phyloP scores from a whole-genome alignment of 1,140 invertebrate species.

The Panonychus citri region DNA sequence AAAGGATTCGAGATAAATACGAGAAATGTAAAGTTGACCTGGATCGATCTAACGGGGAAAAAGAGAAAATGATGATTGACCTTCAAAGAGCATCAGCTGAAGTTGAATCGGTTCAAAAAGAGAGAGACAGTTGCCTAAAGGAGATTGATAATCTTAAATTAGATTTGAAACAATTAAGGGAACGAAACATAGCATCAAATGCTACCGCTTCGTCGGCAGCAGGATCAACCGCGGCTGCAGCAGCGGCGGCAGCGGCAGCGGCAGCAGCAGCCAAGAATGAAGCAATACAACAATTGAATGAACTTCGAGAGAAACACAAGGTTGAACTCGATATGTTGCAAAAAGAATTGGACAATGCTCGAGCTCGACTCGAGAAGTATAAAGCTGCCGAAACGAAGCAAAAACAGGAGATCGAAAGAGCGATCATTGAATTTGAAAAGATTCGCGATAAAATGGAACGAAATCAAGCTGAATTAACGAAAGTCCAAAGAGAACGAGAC shows the following conservation, averaged over 20 bases:
- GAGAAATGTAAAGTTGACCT: conserved; percentile 54
- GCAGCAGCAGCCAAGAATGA: conserved; percentile 8
- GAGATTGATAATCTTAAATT: neutral
- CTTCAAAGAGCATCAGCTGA: conserved; percentile 29
- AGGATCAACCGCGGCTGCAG: neutral
- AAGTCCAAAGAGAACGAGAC: conserved; percentile 32
- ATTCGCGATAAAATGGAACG: conserved; percentile 58
- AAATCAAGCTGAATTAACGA: conserved; percentile 45
- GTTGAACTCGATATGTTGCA: conserved; percentile 15
- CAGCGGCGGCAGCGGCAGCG: neutral
- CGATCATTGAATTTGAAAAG: conserved; percentile 63
- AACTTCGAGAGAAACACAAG: conserved; percentile 13
- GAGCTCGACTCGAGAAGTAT: conserved; percentile 47
- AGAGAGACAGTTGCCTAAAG: conserved; percentile 44
- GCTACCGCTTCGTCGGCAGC: neutral
- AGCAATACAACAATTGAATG: conserved; percentile 10
- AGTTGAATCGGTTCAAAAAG: conserved; percentile 55
- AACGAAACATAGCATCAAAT: neutral
- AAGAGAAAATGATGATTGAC: conserved; percentile 32
- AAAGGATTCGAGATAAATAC: conserved; percentile 55
- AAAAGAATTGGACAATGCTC: conserved; percentile 44
- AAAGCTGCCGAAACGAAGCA: conserved; percentile 46
- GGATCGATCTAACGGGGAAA: conserved; percentile 39
- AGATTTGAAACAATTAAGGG: conserved; percentile 7
- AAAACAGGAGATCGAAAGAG: conserved; percentile 48